Evolutionary conservation across 2,113 vertebrate genomes (phyloP), one percentile per base, ranked within the genome.

Genomic region (Mola mola): DNA sequence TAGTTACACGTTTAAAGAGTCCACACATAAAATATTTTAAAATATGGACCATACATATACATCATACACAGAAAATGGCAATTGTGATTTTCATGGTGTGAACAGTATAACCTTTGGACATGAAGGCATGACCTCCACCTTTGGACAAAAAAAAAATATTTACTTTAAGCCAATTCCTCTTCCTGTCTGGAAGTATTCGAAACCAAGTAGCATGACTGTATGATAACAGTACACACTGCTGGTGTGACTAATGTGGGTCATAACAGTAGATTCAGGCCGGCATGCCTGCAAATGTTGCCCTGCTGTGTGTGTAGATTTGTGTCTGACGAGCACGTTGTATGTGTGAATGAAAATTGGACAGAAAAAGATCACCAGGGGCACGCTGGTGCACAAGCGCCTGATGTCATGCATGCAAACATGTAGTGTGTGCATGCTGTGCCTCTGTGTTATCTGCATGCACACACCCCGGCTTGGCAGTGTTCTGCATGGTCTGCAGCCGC

Each of bases 401-500:
- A 24, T 10, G 7, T n/a, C n/a, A n/a, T n/a, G 4, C 37, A 51
- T 28, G 20, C 6, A 55, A 6, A 1, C 10, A 10, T 53, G 26
- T 12, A 16, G 20, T 41, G 31, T 28, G 40, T 13, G 9, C 2
- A 1, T 40, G 20, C 26, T 42, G 26, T 31, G 16, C 55, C 2
- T 29, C 20, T 28, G 24, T 38, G 38, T 16, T 28, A 2, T 28
- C 13, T 40, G 19, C 9, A 11, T 34, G 22, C 6, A 63, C 66
- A 19, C 37, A 93, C 92, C 92, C 92, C 0, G 89, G 88, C 20
- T 83, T 87, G 51, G 88, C 86, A 4, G 83, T 81, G 60, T 93
- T 92, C 77, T 95, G 95, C 24, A 94, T 75, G 1, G 93, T 92
- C 87, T 99, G 97, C 43, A 98, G 89, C 5, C 96, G 93, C 0